Conservation (phyloP, 2,797 vertebrate species). For the Tympanoctomys barrerae region DNA sequence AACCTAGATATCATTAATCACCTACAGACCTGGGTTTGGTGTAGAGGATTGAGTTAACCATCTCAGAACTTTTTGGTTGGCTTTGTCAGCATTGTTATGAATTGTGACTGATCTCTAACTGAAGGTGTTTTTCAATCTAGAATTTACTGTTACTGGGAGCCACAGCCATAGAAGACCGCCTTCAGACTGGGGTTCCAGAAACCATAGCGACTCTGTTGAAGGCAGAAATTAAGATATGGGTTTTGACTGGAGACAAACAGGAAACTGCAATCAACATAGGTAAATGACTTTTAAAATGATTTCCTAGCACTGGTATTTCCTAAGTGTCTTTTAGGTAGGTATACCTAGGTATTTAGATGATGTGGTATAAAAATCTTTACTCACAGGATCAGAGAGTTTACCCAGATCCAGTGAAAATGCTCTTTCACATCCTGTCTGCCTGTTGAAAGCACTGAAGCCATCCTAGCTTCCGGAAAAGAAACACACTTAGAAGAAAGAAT, state of each 20-base stretch:
- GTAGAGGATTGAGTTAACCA: neutral
- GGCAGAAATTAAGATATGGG: conserved; percentile 99
- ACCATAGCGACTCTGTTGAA: conserved; percentile 97
- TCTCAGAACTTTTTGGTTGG: neutral
- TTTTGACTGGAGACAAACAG: conserved; percentile 98
- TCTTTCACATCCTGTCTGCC: neutral
- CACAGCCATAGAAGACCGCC: conserved; percentile 97
- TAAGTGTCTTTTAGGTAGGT: neutral
- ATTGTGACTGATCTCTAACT: conserved; percentile 29
- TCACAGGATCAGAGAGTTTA: neutral
- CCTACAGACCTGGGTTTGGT: neutral
- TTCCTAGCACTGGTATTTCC: neutral
- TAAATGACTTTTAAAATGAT: conserved; percentile 82
- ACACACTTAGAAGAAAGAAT: neutral
- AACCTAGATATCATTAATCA: neutral
- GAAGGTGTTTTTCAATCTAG: conserved; percentile 85
- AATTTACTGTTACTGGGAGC: conserved; percentile 96
- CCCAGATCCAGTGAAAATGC: neutral
- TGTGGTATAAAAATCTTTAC: neutral
- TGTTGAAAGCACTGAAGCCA: neutral
- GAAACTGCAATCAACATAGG: conserved; percentile 99
- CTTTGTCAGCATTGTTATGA: neutral
- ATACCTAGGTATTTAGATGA: neutral
- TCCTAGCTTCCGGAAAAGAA: neutral
- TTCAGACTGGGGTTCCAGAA: conserved; percentile 97